Percentiles rank a stretch among this genome's conserved stretches.
phyloP scores from a whole-genome alignment of 2,888 invertebrate genomes.

The Iphiclides podalirius region DNA sequence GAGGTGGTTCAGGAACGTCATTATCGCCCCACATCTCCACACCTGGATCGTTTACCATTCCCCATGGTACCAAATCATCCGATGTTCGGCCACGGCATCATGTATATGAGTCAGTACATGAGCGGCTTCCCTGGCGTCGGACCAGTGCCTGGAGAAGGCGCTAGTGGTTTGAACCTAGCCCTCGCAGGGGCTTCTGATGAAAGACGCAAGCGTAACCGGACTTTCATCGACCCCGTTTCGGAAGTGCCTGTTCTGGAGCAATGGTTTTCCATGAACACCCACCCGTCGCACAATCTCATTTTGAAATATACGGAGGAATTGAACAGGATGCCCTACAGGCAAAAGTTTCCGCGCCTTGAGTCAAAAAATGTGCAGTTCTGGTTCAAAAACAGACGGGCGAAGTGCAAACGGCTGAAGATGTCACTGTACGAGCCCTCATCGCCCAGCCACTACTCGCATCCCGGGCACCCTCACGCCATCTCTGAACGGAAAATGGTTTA shows the following conservation, averaged over 20 bases:
- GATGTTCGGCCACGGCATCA: constrained; percentile 93
- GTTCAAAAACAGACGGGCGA: constrained; percentile 99
- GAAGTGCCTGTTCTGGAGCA: constrained; percentile 96
- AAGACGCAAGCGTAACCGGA: constrained; percentile 95
- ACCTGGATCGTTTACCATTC: constrained; percentile 81
- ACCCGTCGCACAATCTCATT: constrained; percentile 98
- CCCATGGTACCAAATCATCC: constrained; percentile 90
- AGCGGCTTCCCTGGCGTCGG: constrained; percentile 76
- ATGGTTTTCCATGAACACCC: constrained; percentile 98
- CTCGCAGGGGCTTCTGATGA: constrained; percentile 87
- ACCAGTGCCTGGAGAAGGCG: constrained; percentile 77
- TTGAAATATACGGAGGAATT: constrained; percentile 98
- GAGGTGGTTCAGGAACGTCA: constrained; percentile 67
- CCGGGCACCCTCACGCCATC: constrained; percentile 75
- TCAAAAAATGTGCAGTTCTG: constrained; percentile 99
- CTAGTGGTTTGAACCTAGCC: constrained; percentile 82
- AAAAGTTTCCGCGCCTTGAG: constrained; percentile 98
- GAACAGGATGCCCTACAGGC: constrained; percentile 97
- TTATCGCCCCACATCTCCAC: constrained; percentile 62
- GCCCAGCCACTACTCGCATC: constrained; percentile 81
- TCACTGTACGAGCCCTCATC: constrained; percentile 88
- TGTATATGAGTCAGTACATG: constrained; percentile 96
- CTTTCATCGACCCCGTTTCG: constrained; percentile 99
- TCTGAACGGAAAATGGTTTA: constrained; percentile 69
- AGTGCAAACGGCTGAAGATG: constrained; percentile 97